These are phyloP conservation scores for Turritopsis dohrnii DNA, from an alignment of 30 jellyfish, hydroid and myxozoan genomes.

Conservation along the genomic window DNA sequence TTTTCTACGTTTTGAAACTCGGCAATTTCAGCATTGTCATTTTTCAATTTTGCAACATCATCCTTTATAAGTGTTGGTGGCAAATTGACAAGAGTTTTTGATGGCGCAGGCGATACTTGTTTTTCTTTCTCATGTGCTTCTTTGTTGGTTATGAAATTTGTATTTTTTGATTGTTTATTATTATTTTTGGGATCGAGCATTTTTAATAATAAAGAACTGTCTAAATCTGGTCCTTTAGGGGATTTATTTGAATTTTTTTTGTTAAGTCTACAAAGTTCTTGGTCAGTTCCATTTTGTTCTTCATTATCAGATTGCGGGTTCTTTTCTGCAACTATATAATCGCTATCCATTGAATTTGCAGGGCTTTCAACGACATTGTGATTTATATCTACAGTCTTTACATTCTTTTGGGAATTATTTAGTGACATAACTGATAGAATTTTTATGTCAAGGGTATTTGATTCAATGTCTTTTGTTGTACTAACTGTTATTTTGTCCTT, in stretches of 20 bases:
- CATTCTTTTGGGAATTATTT: background rate
- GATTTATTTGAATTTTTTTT: no score
- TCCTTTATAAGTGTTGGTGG: background rate
- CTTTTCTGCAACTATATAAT: background rate
- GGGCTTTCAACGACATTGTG: background rate
- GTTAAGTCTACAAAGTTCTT: background rate
- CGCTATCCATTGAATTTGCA: background rate
- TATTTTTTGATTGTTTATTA: background rate
- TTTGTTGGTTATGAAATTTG: background rate
- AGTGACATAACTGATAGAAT: slow-evolving; percentile 15
- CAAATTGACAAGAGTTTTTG: background rate
- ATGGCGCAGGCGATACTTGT: background rate
- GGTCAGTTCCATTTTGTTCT: background rate
- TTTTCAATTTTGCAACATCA: background rate
- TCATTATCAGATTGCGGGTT: background rate
- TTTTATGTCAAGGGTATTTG: background rate
- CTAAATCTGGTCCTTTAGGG: background rate
- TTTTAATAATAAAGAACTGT: background rate
- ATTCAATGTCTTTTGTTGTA: background rate
- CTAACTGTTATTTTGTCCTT: background rate
- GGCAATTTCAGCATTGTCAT: background rate
- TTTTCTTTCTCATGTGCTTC: background rate
- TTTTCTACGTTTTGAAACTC: background rate
- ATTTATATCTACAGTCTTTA: background rate
- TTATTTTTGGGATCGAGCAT: background rate